These are phyloP conservation scores for Neomonachus schauinslandi DNA, from an alignment of 2,113 vertebrate genomes.

Conservation along the genomic window DNA sequence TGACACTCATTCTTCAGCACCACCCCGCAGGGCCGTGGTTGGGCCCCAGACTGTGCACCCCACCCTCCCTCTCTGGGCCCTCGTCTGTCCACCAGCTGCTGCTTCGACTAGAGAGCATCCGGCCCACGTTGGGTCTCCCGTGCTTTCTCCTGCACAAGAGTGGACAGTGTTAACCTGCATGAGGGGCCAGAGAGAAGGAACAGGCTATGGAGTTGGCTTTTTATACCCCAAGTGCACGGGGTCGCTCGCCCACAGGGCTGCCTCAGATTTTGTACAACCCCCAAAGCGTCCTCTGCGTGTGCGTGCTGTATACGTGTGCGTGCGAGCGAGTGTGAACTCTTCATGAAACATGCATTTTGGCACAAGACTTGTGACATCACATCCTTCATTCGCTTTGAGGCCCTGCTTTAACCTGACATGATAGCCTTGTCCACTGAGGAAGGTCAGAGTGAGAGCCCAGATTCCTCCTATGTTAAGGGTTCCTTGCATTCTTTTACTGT, in stretches of 20 bases:
- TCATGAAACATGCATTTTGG: constrained; percentile 88
- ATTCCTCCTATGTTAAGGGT: constrained; percentile 64
- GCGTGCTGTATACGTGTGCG: constrained; percentile 64
- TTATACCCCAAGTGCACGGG: constrained; percentile 85
- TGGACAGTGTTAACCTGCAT: constrained; percentile 82
- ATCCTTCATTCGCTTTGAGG: constrained; percentile 67
- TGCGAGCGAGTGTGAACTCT: constrained; percentile 81
- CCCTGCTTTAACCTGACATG: constrained; percentile 65
- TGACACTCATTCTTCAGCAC: constrained; percentile 58
- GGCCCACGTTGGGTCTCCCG: constrained; percentile 88
- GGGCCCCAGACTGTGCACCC: constrained; percentile 66
- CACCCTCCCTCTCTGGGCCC: constrained; percentile 72
- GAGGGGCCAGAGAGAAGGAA: constrained; percentile 81
- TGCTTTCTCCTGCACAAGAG: constrained; percentile 86
- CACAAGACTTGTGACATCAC: constrained; percentile 79
- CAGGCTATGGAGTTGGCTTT: constrained; percentile 82
- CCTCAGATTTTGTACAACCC: constrained; percentile 87
- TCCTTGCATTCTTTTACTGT: constrained; percentile 78
- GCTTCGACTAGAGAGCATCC: constrained; percentile 85
- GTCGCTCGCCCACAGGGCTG: constrained; percentile 80
- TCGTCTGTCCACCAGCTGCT: constrained; percentile 85
- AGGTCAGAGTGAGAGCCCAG: constrained; percentile 63
- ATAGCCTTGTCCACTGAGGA: constrained; percentile 50
- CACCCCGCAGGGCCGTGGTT: constrained; percentile 65
- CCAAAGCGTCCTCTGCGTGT: constrained; percentile 58